Evolutionary conservation across 35 echinoderm and acorn worm species (phyloP).

Genomic region (Hemicentrotus pulcherrimus): DNA sequence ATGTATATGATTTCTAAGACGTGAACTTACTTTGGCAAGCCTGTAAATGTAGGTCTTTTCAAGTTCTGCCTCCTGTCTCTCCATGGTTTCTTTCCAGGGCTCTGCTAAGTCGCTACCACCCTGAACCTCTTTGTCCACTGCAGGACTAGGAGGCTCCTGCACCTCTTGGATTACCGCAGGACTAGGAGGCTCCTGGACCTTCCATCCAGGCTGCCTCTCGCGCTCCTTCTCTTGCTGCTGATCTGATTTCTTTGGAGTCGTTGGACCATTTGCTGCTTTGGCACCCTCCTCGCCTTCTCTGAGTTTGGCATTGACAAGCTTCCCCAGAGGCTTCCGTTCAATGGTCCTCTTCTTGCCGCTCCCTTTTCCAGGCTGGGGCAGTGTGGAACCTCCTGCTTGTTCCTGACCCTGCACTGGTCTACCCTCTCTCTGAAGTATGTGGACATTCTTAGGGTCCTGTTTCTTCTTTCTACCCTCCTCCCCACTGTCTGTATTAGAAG

Average conservation of each 20-base stretch:
- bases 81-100: neutral
- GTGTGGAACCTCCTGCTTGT: neutral
- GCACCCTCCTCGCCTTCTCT: neutral
- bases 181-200: neutral
- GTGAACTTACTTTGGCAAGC: conserved; percentile 53
- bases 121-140: neutral
- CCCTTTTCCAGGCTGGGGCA: neutral
- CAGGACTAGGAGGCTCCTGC: neutral
- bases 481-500: neutral
- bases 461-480: neutral
- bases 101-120: neutral
- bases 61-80: conserved; percentile 39
- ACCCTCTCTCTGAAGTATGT: conserved; percentile 13
- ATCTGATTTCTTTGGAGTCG: neutral
- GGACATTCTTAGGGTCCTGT: neutral
- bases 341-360: conserved; percentile 8
- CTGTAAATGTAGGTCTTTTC: conserved; percentile 62
- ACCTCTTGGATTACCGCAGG: neutral
- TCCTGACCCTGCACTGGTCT: neutral
- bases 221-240: neutral
- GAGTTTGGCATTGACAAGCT: conserved; percentile 35
- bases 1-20: neutral
- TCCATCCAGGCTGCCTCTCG: neutral
- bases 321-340: neutral
- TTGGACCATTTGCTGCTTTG: neutral